phyloP scores from a whole-genome alignment of 2,113 vertebrate genomes.

The Triplophysa rosa region DNA sequence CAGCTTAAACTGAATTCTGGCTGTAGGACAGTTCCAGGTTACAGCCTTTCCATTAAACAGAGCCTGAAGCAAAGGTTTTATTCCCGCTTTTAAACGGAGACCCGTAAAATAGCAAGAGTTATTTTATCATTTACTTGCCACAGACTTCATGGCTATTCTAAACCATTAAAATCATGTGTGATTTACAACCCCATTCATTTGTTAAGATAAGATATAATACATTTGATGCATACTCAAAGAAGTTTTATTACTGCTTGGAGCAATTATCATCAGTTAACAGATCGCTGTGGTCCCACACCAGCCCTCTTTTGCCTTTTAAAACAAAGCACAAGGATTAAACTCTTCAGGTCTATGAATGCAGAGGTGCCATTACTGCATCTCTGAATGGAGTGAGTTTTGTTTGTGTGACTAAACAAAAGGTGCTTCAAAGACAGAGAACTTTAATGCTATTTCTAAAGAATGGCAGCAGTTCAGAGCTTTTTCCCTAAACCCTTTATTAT shows the following conservation, averaged over 20 bases:
- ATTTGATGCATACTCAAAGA: not conserved
- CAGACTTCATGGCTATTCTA: not conserved
- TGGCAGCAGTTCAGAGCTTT: not conserved
- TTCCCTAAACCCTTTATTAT: slow-evolving; percentile 19
- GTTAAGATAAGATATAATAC: not conserved
- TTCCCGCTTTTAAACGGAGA: not conserved
- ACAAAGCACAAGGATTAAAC: too few relatives aligned
- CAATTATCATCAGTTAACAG: not conserved
- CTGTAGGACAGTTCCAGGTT: not conserved
- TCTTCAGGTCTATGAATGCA: not conserved
- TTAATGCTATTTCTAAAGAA: too few relatives aligned
- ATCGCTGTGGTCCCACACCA: not conserved
- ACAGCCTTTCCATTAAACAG: not conserved
- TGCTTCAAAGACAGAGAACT: too few relatives aligned
- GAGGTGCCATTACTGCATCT: not conserved
- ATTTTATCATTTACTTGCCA: too few relatives aligned
- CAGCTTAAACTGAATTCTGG: not conserved
- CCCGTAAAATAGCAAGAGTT: not conserved
- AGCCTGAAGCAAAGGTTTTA: not conserved
- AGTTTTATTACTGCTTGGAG: not conserved
- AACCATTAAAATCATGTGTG: not conserved
- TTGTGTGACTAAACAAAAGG: not conserved
- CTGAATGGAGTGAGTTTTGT: not conserved
- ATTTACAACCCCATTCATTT: not conserved
- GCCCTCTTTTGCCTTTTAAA: too few relatives aligned